Evolutionary conservation across 2,888 invertebrate genomes (phyloP), one percentile per base, ranked within the genome.

Genomic region (Pollenia amentaria): DNA sequence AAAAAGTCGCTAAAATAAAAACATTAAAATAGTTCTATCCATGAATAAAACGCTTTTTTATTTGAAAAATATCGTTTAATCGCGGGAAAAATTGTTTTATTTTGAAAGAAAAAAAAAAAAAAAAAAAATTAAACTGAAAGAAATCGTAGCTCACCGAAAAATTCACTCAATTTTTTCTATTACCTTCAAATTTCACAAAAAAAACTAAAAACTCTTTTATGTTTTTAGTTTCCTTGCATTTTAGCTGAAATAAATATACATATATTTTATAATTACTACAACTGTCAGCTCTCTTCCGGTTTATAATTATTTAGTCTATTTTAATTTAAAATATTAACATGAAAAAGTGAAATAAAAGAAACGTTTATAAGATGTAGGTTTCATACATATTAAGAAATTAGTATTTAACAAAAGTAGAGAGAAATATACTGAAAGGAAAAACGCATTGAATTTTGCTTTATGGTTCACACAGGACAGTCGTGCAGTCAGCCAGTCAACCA

Each of bases 231-330:
- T 48, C 4, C 69, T 16, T 60, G 8, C 2, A 42, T 11, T 7
- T 42, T 2, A 44, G 1, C 4, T 3, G 4, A 72, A 42, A 64
- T 14, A 16, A 16, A 6, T 4, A 38, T 12, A 6, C 2, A 38
- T 12, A 44, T 53, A 29, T 53, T 53, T 62, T 16, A 11, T 21
- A 70, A 76, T 82, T 76, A 53, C 46, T 53, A 55, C n/a, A 69
- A 11, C 69, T 69, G 82, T 69, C 82, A 76, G 62, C 11, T 29
- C 51, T 69, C 76, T 82, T 82, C 82, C 82, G 82, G 75, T 76
- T 69, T 69, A 69, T 76, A 76, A 82, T 82, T 82, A 82, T 76
- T 80, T 44, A 44, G 64, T 64, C 62, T 46, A 18, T 70, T 44
- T 80, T n/a, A 48, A 80, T 46, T 72, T 38, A 38, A 62, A 16